These are phyloP conservation scores for Anarhynchus alexandrinus DNA, from an alignment of 2,113 vertebrate genomes.

Conservation along the genomic window DNA sequence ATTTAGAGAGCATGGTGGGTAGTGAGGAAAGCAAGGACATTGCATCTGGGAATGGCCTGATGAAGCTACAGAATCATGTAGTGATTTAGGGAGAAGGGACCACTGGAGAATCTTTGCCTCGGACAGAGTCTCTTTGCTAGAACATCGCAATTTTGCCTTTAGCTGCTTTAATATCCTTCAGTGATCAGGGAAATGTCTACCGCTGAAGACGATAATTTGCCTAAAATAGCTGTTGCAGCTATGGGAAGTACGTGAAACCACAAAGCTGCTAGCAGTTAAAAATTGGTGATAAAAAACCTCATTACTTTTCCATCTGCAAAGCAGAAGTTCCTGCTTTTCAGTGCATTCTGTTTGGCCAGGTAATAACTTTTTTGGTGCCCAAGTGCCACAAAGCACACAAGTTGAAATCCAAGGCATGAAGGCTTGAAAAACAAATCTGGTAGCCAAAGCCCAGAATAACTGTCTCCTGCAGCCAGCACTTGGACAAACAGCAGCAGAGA, in stretches of 20 bases:
- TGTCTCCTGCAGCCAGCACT: background rate
- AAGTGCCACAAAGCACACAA: background rate
- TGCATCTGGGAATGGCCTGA: background rate
- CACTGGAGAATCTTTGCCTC: background rate
- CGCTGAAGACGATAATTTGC: background rate
- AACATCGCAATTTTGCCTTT: background rate
- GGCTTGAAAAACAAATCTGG: background rate
- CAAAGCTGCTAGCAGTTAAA: background rate
- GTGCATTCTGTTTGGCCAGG: background rate
- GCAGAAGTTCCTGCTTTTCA: rapidly evolving
- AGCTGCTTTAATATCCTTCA: background rate
- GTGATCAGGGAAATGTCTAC: background rate
- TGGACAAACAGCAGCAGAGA: rapidly evolving
- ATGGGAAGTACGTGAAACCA: constrained; percentile 1
- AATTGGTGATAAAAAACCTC: background rate
- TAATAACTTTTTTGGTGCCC: background rate
- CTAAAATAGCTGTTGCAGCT: background rate
- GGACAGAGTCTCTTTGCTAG: background rate
- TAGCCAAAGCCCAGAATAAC: background rate
- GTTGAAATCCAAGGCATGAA: background rate
- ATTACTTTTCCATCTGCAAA: background rate
- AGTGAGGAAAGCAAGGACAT: background rate
- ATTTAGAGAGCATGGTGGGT: background rate
- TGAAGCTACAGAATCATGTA: background rate
- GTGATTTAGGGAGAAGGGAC: background rate